These are phyloP conservation scores for Anthopleura xanthogrammica DNA, from an alignment of 92 coral and sea anemone genomes.

Conservation along the genomic window DNA sequence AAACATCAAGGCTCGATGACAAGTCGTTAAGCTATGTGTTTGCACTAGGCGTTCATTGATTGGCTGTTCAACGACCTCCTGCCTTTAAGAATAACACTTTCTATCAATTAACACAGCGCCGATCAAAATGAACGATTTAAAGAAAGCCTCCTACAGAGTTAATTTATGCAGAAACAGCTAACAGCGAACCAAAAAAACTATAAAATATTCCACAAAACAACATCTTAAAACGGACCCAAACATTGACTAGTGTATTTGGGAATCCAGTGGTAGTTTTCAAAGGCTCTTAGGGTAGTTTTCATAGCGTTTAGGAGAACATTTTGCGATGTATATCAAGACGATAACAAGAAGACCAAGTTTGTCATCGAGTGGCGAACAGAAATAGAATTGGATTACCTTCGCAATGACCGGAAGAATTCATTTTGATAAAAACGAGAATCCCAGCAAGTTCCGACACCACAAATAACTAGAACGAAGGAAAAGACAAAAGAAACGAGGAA, in stretches of 20 bases:
- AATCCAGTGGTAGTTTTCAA: neutral
- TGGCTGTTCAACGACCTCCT: constrained; percentile 40
- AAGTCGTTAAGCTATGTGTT: neutral
- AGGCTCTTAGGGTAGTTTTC: neutral
- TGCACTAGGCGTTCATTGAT: neutral
- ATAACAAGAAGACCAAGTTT: constrained; percentile 9
- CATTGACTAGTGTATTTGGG: neutral
- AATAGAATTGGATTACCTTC: constrained; percentile 18
- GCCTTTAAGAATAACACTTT: constrained; percentile 55
- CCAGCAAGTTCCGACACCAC: neutral
- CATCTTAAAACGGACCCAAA: neutral
- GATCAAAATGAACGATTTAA: constrained; percentile 22
- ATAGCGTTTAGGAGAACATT: constrained; percentile 5
- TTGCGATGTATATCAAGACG: neutral
- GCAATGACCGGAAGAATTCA: neutral
- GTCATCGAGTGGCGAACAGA: constrained; percentile 15
- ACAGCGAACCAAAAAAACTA: neutral
- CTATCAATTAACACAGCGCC: constrained; percentile 67
- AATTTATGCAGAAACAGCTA: constrained; percentile 57
- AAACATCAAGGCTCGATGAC: constrained; percentile 16
- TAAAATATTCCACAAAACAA: neutral
- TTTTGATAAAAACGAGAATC: neutral
- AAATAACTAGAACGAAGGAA: neutral
- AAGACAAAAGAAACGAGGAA: neutral
- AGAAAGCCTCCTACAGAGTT: constrained; percentile 74